Evolutionary conservation across 2,797 vertebrate species (phyloP), one percentile per base, ranked within the genome.

Genomic region (Halcyon chelicuti): DNA sequence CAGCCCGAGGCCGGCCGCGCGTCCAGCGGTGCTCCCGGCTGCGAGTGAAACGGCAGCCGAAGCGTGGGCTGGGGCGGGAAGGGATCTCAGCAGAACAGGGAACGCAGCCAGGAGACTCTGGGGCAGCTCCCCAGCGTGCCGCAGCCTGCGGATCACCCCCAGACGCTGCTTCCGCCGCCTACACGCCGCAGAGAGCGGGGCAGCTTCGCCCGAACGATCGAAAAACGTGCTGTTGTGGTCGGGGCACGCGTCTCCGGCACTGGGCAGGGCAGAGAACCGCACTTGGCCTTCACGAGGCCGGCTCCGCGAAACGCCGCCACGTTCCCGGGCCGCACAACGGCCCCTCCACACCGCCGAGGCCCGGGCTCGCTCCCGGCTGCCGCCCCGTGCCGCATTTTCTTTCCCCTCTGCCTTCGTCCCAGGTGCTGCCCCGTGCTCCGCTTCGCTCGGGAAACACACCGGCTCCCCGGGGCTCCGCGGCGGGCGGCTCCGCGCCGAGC

Each of bases 171-270:
- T 21, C 39, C 17, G 10, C 51, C 51, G 28, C 28, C 51, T 29
- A 52, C 51, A 11, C 51, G 28, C 28, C 51, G 28, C 28, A 14
- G 23, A 19, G 2, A 12, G 16, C 28, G 1, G 9, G 11, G 8
- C 26, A 17, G 35, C 62, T 29, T 3, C 22, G 39, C 71, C 22
- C 33, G 2, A 21, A 9, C 10, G 2, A 12, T 21, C 6, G 49
- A 7, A 5, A 21, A n/a, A n/a, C 0, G 7, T 0, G 7, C 17
- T 8, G 0, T 28, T 49, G 42, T 28, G 31, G 1, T 1, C 18
- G 31, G 7, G 17, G 31, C 60, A 15, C 8, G 1, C 5, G 0
- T 2, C 37, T 14, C 46, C 3, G 4, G 7, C 4, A 1, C 22
- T 31, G 1, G 16, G 19, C 42, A 17, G 14, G 4, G 18, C 20